Conservation (phyloP, 2,797 vertebrate species). For the Mus spretus region DNA sequence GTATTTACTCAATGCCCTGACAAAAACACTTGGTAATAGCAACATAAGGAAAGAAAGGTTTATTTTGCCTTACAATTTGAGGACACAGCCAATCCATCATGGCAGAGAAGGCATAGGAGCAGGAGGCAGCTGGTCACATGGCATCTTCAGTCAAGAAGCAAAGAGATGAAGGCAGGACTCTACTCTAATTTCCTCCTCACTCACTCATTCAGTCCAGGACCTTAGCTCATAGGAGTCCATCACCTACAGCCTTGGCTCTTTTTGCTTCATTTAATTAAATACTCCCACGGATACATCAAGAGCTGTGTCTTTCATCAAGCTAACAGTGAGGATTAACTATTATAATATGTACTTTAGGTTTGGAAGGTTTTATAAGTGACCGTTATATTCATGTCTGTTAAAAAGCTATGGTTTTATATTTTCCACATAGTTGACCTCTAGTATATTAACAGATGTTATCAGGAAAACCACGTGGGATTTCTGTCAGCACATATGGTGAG, state of each 20-base stretch:
- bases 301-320: not conserved
- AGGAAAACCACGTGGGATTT: not conserved
- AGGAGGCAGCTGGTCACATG: not conserved
- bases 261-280: not conserved
- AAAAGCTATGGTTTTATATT: not conserved
- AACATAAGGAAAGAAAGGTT: not conserved
- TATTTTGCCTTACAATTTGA: not conserved
- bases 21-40: not conserved
- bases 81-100: not conserved
- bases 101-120: not conserved
- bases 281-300: not conserved
- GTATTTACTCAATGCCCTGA: not conserved
- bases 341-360: not conserved
- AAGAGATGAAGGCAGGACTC: not conserved
- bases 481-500: not conserved
- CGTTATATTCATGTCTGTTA: not conserved
- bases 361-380: not conserved
- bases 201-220: not conserved
- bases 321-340: not conserved
- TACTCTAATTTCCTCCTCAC: not conserved
- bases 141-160: not conserved
- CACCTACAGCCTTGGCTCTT: not conserved
- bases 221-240: not conserved
- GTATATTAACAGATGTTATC: not conserved
- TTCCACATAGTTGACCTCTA: conserved; percentile 8